Evolutionary conservation across 2,888 invertebrate genomes (phyloP).

Genomic region (Athalia circularis): DNA sequence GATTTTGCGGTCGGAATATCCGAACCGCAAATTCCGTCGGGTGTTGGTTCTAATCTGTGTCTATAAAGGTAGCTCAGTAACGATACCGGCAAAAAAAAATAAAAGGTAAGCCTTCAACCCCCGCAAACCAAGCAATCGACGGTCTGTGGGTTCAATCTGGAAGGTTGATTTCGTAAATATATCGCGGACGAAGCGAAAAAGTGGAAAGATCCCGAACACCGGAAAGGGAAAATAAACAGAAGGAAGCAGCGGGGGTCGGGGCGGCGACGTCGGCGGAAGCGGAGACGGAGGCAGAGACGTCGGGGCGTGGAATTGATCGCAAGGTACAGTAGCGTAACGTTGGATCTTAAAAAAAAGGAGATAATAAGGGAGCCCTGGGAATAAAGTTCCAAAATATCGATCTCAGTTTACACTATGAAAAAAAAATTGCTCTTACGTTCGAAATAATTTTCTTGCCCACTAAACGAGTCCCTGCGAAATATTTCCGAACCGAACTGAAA

Average conservation of each 20-base stretch:
- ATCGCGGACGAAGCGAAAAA: conserved; percentile 34
- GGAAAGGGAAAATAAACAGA: conserved; percentile 15
- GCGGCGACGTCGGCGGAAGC: neutral
- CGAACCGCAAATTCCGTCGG: conserved; percentile 7
- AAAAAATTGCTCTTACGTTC: too few relatives aligned
- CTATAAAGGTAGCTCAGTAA: neutral
- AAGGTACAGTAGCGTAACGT: conserved; percentile 25
- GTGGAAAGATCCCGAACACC: conserved; percentile 33
- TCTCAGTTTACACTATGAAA: too few relatives aligned
- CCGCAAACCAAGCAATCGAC: neutral
- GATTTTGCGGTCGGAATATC: neutral
- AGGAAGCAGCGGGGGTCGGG: neutral
- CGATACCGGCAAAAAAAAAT: neutral
- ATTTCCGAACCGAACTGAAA: too few relatives aligned
- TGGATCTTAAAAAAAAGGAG: neutral
- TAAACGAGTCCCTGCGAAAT: too few relatives aligned
- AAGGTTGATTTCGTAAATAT: conserved; percentile 42
- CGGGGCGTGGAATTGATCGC: conserved; percentile 44
- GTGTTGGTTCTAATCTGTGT: conserved; percentile 19
- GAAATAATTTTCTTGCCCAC: too few relatives aligned
- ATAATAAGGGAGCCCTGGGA: neutral
- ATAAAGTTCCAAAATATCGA: neutral
- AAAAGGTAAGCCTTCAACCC: neutral
- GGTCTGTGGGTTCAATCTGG: conserved; percentile 27
- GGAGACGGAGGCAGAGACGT: conserved; percentile 19